Conservation (phyloP, 2,797 vertebrate species). For the Paguma larvata region DNA sequence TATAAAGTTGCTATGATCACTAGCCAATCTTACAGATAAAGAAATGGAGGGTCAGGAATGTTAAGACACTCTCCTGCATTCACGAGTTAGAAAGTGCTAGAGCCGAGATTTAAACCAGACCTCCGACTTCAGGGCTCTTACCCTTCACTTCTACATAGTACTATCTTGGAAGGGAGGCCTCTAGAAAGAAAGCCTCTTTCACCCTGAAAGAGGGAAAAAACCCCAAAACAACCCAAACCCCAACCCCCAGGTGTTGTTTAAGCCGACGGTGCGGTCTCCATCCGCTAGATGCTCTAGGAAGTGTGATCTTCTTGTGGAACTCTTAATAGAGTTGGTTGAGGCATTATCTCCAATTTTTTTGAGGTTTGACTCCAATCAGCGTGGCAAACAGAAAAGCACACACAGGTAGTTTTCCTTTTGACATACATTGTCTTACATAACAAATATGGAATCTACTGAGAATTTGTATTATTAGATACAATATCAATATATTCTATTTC, state of each 20-base stretch:
- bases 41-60: constrained; percentile 24
- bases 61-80: neutral
- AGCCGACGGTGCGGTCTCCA: neutral
- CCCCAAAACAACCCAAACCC: neutral
- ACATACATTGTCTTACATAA: neutral
- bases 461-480: neutral
- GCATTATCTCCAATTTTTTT: neutral
- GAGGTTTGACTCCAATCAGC: neutral
- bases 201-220: neutral
- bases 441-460: neutral
- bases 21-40: neutral
- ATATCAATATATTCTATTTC: neutral
- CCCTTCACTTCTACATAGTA: neutral
- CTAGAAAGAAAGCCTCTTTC: neutral
- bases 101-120: neutral
- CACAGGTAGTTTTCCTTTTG: neutral
- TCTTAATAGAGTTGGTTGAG: neutral
- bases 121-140: neutral
- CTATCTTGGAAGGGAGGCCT: neutral
- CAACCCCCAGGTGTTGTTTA: neutral
- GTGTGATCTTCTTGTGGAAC: constrained; percentile 19
- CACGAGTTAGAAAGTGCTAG: neutral
- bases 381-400: constrained; percentile 17
- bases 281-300: neutral
- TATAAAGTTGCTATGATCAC: neutral